Conservation (phyloP, 2,797 vertebrate genomes). For the Arrhamphus sclerolepis region DNA sequence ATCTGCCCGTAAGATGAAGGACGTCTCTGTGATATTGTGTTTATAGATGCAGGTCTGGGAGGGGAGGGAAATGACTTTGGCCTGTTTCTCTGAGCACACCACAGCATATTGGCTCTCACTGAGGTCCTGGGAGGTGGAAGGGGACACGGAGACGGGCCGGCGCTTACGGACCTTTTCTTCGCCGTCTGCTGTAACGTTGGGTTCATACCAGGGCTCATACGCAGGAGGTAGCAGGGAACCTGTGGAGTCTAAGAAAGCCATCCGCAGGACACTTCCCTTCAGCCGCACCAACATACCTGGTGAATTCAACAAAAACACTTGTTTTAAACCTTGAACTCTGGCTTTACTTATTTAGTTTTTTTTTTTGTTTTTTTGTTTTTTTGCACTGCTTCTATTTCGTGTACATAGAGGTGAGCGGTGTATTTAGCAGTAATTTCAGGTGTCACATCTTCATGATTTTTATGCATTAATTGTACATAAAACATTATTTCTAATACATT, state of each 20-base stretch:
- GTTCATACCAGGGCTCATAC: conserved; percentile 91
- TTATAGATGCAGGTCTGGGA: conserved; percentile 95
- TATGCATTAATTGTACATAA: too few relatives aligned
- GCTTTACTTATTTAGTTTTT: too few relatives aligned
- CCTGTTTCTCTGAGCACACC: conserved; percentile 99
- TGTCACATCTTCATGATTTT: too few relatives aligned
- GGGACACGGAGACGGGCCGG: conserved; percentile 91
- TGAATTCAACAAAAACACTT: neutral
- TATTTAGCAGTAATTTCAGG: too few relatives aligned
- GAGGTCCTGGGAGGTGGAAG: conserved; percentile 94
- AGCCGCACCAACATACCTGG: conserved; percentile 92
- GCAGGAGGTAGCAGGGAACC: conserved; percentile 88
- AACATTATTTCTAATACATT: too few relatives aligned
- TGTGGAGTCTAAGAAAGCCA: conserved; percentile 92
- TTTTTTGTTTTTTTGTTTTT: too few relatives aligned
- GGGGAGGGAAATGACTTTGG: conserved; percentile 95
- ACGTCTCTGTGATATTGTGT: conserved; percentile 97
- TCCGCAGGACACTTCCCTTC: conserved; percentile 92
- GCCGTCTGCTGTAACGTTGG: conserved; percentile 89
- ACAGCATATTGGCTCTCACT: conserved; percentile 95
- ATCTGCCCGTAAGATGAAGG: conserved; percentile 95
- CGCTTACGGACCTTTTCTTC: conserved; percentile 88
- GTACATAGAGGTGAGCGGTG: too few relatives aligned
- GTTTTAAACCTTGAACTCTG: too few relatives aligned
- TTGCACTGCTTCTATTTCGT: too few relatives aligned